Conservation (phyloP, 2,113 vertebrate species). For the Percopsis transmontana region DNA sequence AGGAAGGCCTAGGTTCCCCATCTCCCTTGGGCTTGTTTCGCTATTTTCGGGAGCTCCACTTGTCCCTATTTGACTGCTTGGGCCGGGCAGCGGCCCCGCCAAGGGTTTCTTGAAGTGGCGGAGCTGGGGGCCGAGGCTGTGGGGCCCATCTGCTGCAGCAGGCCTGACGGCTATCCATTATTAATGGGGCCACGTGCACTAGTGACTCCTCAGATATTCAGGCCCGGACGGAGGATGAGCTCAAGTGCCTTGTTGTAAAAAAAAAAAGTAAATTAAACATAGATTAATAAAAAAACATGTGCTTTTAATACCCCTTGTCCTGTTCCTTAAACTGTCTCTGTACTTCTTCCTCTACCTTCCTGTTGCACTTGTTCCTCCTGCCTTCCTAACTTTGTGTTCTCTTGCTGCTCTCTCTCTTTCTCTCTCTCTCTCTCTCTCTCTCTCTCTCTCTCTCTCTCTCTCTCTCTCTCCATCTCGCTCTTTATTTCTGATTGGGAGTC, state of each 20-base stretch:
- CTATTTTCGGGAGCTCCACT: slow-evolving; percentile 85
- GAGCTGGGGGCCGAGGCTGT: slow-evolving; percentile 79
- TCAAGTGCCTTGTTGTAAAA: slow-evolving; percentile 83
- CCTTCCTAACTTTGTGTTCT: slow-evolving; percentile 42
- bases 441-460: slow-evolving; percentile 19
- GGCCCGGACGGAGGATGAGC: slow-evolving; percentile 92
- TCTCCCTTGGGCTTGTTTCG: slow-evolving; percentile 80
- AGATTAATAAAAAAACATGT: slow-evolving; percentile 51
- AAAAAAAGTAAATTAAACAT: slow-evolving; percentile 16
- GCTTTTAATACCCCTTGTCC: too few relatives aligned
- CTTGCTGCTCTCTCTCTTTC: slow-evolving; percentile 12
- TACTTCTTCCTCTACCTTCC: slow-evolving; percentile 76
- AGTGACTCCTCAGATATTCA: slow-evolving; percentile 91
- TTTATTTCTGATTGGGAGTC: slow-evolving; percentile 87
- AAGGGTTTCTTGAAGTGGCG: slow-evolving; percentile 77
- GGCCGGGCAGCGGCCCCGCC: slow-evolving; percentile 72
- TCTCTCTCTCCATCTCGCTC: slow-evolving; percentile 43
- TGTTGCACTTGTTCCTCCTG: slow-evolving; percentile 33
- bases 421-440: slow-evolving; percentile 28
- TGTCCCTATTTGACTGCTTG: slow-evolving; percentile 75
- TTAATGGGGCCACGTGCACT: slow-evolving; percentile 88
- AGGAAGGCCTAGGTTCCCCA: slow-evolving; percentile 87
- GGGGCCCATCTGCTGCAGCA: slow-evolving; percentile 88
- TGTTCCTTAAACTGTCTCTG: not conserved
- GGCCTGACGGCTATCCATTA: slow-evolving; percentile 93